These are phyloP conservation scores for Lottia gigantea DNA, from an alignment of 2,888 invertebrate species.

Conservation along the genomic window DNA sequence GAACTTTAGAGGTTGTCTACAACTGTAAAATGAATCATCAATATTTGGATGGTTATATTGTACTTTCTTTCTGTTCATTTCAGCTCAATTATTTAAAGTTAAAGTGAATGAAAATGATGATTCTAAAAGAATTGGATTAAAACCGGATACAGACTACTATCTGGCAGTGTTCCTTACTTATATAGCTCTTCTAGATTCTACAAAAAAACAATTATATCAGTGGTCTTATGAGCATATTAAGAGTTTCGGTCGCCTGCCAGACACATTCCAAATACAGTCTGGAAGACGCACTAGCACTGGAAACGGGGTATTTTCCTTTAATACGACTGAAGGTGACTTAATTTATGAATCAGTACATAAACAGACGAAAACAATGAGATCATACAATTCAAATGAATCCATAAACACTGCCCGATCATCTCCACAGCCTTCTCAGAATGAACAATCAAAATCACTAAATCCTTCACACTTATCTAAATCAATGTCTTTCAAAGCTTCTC, in stretches of 20 bases:
- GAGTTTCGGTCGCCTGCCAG: constrained; percentile 53
- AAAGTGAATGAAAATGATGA: constrained; percentile 23
- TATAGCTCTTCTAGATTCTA: constrained; percentile 25
- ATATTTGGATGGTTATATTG: background rate
- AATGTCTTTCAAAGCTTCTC: too few relatives aligned
- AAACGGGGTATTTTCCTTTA: constrained; percentile 38
- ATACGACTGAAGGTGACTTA: constrained; percentile 27
- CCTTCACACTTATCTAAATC: too few relatives aligned
- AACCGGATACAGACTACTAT: constrained; percentile 17
- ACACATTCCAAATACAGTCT: constrained; percentile 56
- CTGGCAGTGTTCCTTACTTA: constrained; percentile 20
- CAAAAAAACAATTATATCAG: constrained; percentile 37
- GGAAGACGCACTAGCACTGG: constrained; percentile 62
- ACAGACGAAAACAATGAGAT: constrained; percentile 18
- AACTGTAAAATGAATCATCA: too few relatives aligned
- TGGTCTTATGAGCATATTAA: constrained; percentile 59
- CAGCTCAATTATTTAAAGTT: constrained; percentile 29
- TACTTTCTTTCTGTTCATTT: constrained; percentile 15
- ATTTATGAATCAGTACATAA: constrained; percentile 31
- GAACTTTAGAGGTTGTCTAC: too few relatives aligned
- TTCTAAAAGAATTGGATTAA: constrained; percentile 21
- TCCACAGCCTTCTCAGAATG: too few relatives aligned
- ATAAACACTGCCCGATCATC: too few relatives aligned
- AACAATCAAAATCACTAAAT: too few relatives aligned
- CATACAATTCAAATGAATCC: too few relatives aligned